Base-by-base conservation (phyloP, 2,113 vertebrate species). In the Dryoscopus gambensis region DNA sequence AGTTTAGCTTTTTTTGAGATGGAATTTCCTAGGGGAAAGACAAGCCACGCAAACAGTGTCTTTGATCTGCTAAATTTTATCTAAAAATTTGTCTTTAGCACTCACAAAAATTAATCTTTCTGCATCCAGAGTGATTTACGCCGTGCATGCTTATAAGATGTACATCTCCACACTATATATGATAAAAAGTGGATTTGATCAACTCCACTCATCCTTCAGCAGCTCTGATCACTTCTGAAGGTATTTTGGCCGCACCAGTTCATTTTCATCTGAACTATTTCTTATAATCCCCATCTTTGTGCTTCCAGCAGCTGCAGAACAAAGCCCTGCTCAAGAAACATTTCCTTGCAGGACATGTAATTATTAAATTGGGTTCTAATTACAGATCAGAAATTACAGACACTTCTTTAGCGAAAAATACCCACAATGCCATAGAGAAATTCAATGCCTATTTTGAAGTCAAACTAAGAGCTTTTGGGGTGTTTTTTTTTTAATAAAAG, bases 331-430 rank as follows among this genome's bases (percentile, higher is more conserved):
- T 93, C 84, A 96, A 96, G 95, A 95, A 91, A 71, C 89, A 35
- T 80, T 93, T 94, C 57, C 79, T 96, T 87, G 89, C 87, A 95
- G 89, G 93, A 92, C 74, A 62, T 94, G 57, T 79, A 94, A 95
- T 97, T 95, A 95, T 95, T 95, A 94, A 95, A 96, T 89, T 49
- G 93, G 40, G 23, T 89, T 92, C 89, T 96, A 97, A 95, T 96
- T 95, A 84, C 80, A 70, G 93, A 96, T 95, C 87, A 95, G 69
- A 92, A 89, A 92, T 95, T 92, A 94, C 65, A 89, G 55, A 65
- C 82, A 57, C 19, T 89, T 96, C 91, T 91, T 82, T 5, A 25
- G 33, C 25, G 2, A 89, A 83, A 89, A 89, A 85, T 75, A 73
- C 78, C 49, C 77, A 92, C 62, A 93, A 87, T 57, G 37, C 44